Evolutionary conservation across 2,797 vertebrate genomes (phyloP), one percentile per base, ranked within the genome.

Genomic region (Gymnoscopelus microlampas): DNA sequence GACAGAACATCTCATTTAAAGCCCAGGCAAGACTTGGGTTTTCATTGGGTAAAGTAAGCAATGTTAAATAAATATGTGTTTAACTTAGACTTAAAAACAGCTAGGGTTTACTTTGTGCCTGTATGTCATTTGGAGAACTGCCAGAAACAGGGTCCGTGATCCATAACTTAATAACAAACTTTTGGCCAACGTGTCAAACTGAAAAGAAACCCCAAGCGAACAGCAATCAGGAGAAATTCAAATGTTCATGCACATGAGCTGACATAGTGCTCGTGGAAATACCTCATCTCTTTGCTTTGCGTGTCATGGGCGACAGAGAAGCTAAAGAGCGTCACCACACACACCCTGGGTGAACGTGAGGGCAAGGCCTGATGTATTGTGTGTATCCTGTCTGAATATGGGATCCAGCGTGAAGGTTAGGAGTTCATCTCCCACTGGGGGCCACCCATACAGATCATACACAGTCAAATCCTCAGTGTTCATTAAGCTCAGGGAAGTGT

Each of bases 361-460:
- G 82, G 83, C 81, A 87, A 70, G 63, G 60, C 71, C 69, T 78
- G 82, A 88, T 80, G 83, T 62, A 90, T 90, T 86, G 77, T 71
- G 73, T 77, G 68, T 80, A 64, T 78, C 86, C 77, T 81, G 50
- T 77, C 80, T 88, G 82, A 89, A 74, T 67, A 76, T 10, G 53
- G 60, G 57, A 68, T 84, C 70, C 70, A 55, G 48, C 64, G 49
- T 61, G 35, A 55, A 26, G 39, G n/a, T 81, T 63, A 76, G 39
- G 55, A 76, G 68, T 80, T 77, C 53, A 77, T 49, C 66, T 73
- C 60, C 71, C 14, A 55, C 44, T 2, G 9, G 58, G 84, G n/a
- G 80, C 90, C 89, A 88, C 89, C 86, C 88, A 88, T 54, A 77
- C 77, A 78, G 84, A 55, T 73, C 77, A 81, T 78, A 70, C 79